Evolutionary conservation across 2,113 vertebrate species (phyloP).

Genomic region (Mustelus asterias): DNA sequence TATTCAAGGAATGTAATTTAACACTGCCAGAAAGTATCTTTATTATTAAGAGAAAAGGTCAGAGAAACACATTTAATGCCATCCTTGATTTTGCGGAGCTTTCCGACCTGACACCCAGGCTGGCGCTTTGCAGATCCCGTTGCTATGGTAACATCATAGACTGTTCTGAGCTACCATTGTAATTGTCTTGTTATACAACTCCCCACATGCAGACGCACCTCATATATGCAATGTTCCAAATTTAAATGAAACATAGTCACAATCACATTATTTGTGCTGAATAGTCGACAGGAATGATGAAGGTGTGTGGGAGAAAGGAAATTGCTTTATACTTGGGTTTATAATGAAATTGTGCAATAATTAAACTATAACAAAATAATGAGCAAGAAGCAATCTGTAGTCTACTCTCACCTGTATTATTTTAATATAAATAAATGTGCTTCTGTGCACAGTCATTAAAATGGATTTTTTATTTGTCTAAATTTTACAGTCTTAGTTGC

Average conservation of each 20-base stretch:
- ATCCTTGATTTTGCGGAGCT: slow-evolving; percentile 18
- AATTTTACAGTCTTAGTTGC: neutral
- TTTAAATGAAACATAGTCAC: neutral
- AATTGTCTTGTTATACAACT: slow-evolving; percentile 27
- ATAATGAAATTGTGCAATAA: neutral
- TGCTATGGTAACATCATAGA: slow-evolving; percentile 9
- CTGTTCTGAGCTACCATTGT: neutral
- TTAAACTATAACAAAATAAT: neutral
- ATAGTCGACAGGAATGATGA: neutral
- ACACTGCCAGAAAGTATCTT: neutral
- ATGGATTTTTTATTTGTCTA: neutral
- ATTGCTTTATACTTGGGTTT: neutral
- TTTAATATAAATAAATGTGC: neutral
- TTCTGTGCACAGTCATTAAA: neutral
- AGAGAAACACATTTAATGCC: neutral
- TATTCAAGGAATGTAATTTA: slow-evolving; percentile 20
- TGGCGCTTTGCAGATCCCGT: slow-evolving; percentile 1
- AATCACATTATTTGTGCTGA: neutral
- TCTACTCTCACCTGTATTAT: neutral
- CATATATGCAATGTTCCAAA: neutral
- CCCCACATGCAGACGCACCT: too few relatives aligned
- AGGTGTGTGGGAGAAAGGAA: neutral
- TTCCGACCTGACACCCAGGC: neutral
- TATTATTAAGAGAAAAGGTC: neutral
- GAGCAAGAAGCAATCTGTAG: neutral